Evolutionary conservation across 2,113 vertebrate species (phyloP).

Genomic region (Phainopepla nitens): DNA sequence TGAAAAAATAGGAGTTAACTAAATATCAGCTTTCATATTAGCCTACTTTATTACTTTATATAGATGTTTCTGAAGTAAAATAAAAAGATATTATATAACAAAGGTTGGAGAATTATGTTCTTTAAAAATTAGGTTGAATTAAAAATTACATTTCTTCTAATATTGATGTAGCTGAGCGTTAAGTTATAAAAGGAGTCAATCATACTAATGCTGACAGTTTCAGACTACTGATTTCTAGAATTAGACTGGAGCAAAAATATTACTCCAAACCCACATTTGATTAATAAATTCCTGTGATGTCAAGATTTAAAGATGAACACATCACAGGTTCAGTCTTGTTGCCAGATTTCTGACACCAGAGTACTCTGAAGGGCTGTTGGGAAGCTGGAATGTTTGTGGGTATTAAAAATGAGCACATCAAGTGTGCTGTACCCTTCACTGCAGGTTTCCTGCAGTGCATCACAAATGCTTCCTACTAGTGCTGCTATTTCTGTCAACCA

Average conservation of each 20-base stretch:
- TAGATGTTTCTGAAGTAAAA: not conserved
- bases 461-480: not conserved
- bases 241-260: not conserved
- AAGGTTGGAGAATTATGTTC: constrained; percentile 9
- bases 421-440: not conserved
- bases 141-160: constrained; percentile 39
- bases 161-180: constrained; percentile 45
- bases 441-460: not conserved
- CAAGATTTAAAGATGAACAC: not conserved
- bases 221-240: not conserved
- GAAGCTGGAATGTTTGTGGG: not conserved
- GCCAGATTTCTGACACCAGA: not conserved
- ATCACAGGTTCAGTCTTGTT: not conserved
- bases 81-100: not conserved
- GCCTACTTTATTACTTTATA: not conserved
- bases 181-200: constrained; percentile 33
- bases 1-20: not conserved
- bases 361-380: not conserved
- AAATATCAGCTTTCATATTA: not conserved
- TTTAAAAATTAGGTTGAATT: constrained; percentile 40
- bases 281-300: not conserved
- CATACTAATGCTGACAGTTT: constrained; percentile 9
- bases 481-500: not conserved
- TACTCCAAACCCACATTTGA: not conserved
- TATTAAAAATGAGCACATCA: not conserved